Base-by-base conservation (phyloP, 2,797 vertebrate species). In the Propithecus deckenii region DNA sequence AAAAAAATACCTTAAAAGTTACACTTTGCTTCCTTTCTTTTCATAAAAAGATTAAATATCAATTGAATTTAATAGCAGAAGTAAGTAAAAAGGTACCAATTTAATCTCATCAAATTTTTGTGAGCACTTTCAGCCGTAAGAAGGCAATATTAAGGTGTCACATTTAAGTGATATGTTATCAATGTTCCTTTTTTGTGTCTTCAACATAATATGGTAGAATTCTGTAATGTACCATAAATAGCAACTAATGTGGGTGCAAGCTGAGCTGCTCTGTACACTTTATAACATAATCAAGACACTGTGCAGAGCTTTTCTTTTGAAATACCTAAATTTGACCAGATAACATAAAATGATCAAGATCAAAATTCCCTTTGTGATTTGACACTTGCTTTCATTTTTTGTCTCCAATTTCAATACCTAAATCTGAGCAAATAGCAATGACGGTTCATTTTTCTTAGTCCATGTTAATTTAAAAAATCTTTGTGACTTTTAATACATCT, bases 101-200 rank as follows among this genome's bases (percentile, higher is more conserved):
- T 89, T 96, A 61, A 89, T 84, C 30, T 84, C 65, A 80, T 96
- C 48, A 94, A 14, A 65, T 61, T 61, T 92, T 83, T 59, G 11
- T 35, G 23, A 89, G 59, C 17, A 72, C 13, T 93, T 96, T 78
- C 30, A 79, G n/a, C 25, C 74, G 1, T 46, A 71, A 48, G 55
- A 96, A 80, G 41, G 46, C 30, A 59, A 57, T 96, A 91, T 88
- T 95, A 79, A 94, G 41, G 57, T 95, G 84, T 95, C 72, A 95
- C 25, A 55, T 10, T 72, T 52, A 91, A 86, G 32, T 79, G 79
- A 95, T 86, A 43, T 61, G 25, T 28, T 94, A 89, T 95, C 83
- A 89, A 12, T 67, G 46, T 14, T 86, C 32, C 20, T 79, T 92
- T 95, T 95, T 90, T 91, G 11, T 75, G 43, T 95, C 63, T 93